Evolutionary conservation across 2,888 invertebrate genomes (phyloP), one percentile per base, ranked within the genome.

Genomic region (Pasiphila rectangulata): DNA sequence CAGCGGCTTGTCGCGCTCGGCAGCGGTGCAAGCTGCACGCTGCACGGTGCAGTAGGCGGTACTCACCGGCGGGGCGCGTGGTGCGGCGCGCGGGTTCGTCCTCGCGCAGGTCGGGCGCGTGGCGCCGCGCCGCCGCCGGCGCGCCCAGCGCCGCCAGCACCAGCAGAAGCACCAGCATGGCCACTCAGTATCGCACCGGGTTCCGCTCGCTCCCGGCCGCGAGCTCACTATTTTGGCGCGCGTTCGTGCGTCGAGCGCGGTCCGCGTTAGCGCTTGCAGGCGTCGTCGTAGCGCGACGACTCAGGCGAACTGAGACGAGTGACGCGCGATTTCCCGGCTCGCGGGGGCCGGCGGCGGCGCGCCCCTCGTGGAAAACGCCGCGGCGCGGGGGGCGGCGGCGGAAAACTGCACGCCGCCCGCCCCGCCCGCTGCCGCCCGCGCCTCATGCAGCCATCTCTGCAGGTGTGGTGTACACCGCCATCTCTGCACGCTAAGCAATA

Each of bases 81-180:
- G 90, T 90, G 64, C 92, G 91, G 41, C 92, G 89, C 59, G 90
- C 90, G 76, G 92, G 92, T 67, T 92, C 91, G 77, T 93, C 93
- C 78, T 93, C 93, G 49, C 90, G 83, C 70, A 92, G 83, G 61
- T 91, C 84, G 58, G 93, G 93, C 64, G 92, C 90, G 73, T 91
- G 91, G 66, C 91, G 90, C 64, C 92, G 85, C 59, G 85, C 82
- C 43, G 65, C 69, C 44, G 69, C 80, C 55, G 76, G 60, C 52
- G 45, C 53, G 50, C 56, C 63, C 67, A 70, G 65, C 65, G 71
- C 72, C 65, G 69, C 75, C 79, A 78, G 70, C 77, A 72, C 74
- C 70, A 83, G 75, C 79, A 84, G 63, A 71, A 78, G 79, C 61
- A 71, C 75, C 77, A 88, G 79, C 85, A 84, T 83, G 64, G 57